A percentile compares a stretch with the other conserved stretches of the same genome.
These are phyloP conservation scores for Agonopterix heracliana DNA, from an alignment of 2,888 invertebrate genomes.

Conservation along the genomic window DNA sequence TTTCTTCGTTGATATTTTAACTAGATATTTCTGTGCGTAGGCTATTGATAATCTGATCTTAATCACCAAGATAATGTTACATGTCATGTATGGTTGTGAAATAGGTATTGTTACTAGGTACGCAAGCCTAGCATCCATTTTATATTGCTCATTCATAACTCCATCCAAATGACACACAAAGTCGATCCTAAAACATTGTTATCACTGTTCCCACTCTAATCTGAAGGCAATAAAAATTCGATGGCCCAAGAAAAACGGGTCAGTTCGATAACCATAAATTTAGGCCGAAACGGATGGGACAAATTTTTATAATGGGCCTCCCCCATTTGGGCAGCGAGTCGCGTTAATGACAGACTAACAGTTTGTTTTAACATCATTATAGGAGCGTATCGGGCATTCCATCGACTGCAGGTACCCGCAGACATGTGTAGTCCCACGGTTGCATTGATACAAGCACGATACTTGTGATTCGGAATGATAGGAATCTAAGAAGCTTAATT, in stretches of 20 bases:
- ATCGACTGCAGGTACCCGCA: conserved; percentile 47
- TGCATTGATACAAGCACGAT: conserved; percentile 30
- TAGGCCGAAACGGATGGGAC: conserved; percentile 72
- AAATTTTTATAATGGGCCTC: conserved; percentile 75
- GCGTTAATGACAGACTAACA: conserved; percentile 74
- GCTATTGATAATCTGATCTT: not conserved
- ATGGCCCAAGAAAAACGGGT: conserved; percentile 65
- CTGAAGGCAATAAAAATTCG: conserved; percentile 68
- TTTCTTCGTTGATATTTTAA: too few relatives aligned
- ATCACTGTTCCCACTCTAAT: conserved; percentile 72
- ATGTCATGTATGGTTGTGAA: not conserved
- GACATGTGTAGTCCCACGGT: conserved; percentile 42
- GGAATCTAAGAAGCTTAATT: conserved; percentile 20
- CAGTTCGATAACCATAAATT: conserved; percentile 74
- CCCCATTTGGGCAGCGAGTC: conserved; percentile 65
- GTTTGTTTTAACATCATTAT: conserved; percentile 77
- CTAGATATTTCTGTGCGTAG: too few relatives aligned
- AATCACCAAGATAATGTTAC: not conserved
- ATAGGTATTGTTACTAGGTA: not conserved
- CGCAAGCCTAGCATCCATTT: too few relatives aligned
- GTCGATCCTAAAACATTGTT: conserved; percentile 65
- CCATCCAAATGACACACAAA: not conserved
- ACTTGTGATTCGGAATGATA: conserved; percentile 23
- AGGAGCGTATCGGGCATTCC: conserved; percentile 71
- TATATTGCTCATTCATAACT: too few relatives aligned